Base-by-base conservation (phyloP, 2,888 invertebrate genomes). In the Carabus problematicus region DNA sequence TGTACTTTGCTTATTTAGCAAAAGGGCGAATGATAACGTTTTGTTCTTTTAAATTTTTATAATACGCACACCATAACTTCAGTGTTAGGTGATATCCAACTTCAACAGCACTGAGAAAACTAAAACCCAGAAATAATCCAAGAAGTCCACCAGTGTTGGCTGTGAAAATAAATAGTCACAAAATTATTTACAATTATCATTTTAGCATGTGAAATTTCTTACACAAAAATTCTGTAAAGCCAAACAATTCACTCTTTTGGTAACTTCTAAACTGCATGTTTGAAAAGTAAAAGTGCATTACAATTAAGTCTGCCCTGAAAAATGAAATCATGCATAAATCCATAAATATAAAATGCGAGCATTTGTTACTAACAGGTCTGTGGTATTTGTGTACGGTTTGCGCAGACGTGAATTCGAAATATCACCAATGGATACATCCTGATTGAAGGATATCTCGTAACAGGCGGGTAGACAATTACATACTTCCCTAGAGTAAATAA, bases 41-140 rank as follows among this genome's bases (percentile, higher is more conserved):
- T 18, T 70, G 70, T 39, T 52, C 47, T 60, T 16, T 19, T 14
- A 42, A 43, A 8, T 52, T 60, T 18, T 60, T 67, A 18, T 60
- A 60, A 62, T 69, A 69, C 6, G 55, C 69, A 55, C 69, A 69
- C 29, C 16, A 61, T 16, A 69, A n/a, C 55, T 56, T 61, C 16
- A 93, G 79, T 0, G 89, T 87, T 42, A 90, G 74, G 75, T 88
- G 93, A 79, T 93, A 94, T 1, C 91, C 64, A 4, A 93, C 85
- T 82, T 94, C 94, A 60, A 92, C 87, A 0, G 89, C 84, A 71
- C 93, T 93, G 78, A 94, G 86, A 75, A 93, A 88, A 77, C 93
- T 93, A 79, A 94, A 93, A 1, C 94, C 94, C 87, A 94, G 87
- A 79, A 92, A 94, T 0, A 94, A 84, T 0, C 93, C 93, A 8